Percentiles rank a stretch among this genome's conserved stretches.
phyloP scores from a whole-genome alignment of 2,797 vertebrate genomes.

The Lutjanus campechanus region DNA sequence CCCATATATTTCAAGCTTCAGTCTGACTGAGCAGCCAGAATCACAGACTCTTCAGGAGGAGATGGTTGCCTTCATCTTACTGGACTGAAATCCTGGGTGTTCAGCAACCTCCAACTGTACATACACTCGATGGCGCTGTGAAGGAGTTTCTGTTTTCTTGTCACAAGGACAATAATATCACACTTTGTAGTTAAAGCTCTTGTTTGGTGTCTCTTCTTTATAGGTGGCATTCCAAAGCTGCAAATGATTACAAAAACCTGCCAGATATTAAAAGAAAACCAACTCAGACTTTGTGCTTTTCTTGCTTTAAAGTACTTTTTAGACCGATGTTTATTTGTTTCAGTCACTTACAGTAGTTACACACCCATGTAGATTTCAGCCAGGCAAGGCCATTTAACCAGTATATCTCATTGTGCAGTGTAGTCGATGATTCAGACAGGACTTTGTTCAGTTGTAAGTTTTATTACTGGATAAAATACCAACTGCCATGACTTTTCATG shows the following conservation, averaged over 20 bases:
- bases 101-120: slow-evolving; percentile 30
- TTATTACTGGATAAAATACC: slow-evolving; percentile 11
- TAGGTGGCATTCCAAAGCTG: slow-evolving; percentile 66
- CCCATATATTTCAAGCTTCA: slow-evolving; percentile 18
- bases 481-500: not conserved
- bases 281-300: slow-evolving; percentile 34
- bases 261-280: slow-evolving; percentile 69
- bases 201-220: slow-evolving; percentile 51
- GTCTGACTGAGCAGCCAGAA: slow-evolving; percentile 12
- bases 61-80: slow-evolving; percentile 3
- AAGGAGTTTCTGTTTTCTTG: slow-evolving; percentile 34
- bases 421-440: slow-evolving; percentile 3
- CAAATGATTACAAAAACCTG: slow-evolving; percentile 45
- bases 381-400: not conserved
- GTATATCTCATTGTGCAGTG: not conserved
- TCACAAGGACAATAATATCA: slow-evolving; percentile 45
- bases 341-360: not conserved
- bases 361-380: slow-evolving; percentile 9
- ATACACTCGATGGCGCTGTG: slow-evolving; percentile 12
- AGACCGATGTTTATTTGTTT: slow-evolving; percentile 6
- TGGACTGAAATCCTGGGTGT: slow-evolving; percentile 12
- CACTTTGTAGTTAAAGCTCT: slow-evolving; percentile 47
- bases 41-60: slow-evolving; percentile 41
- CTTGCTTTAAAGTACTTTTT: slow-evolving; percentile 17
- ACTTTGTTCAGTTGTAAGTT: not conserved